Conservation (phyloP, 2,797 vertebrate species). For the Epinephelus malabaricus region DNA sequence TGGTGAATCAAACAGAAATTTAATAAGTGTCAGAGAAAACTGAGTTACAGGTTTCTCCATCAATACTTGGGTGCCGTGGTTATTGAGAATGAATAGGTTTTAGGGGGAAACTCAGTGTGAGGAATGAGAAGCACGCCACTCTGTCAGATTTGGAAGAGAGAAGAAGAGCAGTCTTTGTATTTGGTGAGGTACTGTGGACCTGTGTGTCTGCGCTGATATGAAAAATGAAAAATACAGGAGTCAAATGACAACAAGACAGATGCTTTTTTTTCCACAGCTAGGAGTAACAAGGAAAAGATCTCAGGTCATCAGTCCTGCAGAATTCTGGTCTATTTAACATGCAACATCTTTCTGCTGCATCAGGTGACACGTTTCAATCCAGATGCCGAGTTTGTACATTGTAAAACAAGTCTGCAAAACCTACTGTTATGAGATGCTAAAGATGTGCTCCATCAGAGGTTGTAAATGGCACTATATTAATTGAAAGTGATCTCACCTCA, state of each 20-base stretch:
- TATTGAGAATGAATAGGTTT: constrained; percentile 29
- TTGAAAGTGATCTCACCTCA: background rate
- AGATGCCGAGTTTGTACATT: background rate
- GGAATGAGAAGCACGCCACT: constrained; percentile 71
- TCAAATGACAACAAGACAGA: constrained; percentile 1
- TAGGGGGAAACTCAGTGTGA: constrained; percentile 1
- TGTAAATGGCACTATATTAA: background rate
- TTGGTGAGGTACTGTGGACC: constrained; percentile 8
- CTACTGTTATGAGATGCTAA: background rate
- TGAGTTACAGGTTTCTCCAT: background rate
- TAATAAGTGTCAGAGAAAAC: background rate
- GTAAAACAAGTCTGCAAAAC: background rate
- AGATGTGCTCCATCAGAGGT: background rate
- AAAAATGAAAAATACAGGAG: constrained; percentile 6
- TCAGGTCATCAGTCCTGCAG: background rate
- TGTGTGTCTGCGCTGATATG: constrained; percentile 1
- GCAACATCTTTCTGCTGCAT: background rate
- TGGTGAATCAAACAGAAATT: background rate
- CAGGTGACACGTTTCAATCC: background rate
- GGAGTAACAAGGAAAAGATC: too few relatives aligned
- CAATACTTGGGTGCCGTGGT: background rate
- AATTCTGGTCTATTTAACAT: too few relatives aligned
- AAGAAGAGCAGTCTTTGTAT: constrained; percentile 70
- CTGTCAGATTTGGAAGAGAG: constrained; percentile 37
- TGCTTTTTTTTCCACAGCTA: background rate